Percentiles rank a stretch among this genome's conserved stretches.
Conservation (phyloP, 2,113 vertebrate species). For the Indicator indicator region DNA sequence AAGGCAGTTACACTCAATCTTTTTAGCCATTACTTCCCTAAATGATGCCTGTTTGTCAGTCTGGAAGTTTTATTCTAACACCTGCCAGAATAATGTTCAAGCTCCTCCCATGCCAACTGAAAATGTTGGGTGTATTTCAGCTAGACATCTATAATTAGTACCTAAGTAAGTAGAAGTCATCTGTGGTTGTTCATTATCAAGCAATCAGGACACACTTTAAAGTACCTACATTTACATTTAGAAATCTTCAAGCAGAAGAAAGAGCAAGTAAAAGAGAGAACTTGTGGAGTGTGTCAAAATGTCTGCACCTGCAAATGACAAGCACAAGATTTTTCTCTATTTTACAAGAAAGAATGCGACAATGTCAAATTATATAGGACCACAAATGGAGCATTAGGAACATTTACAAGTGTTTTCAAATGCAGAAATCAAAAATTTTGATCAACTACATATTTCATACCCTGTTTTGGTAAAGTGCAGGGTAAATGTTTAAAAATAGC, state of each 20-base stretch:
- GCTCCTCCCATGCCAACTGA: not conserved
- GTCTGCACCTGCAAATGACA: not conserved
- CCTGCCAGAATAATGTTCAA: not conserved
- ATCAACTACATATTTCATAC: not conserved
- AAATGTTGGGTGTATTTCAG: constrained; percentile 5
- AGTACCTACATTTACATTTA: constrained; percentile 17
- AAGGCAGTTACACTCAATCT: not conserved
- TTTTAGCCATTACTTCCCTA: not conserved
- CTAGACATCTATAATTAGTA: constrained; percentile 26
- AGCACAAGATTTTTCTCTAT: not conserved
- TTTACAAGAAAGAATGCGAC: not conserved
- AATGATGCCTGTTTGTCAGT: not conserved
- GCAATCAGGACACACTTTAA: constrained; percentile 8
- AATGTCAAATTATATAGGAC: not conserved
- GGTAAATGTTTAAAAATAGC: not conserved
- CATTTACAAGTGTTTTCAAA: not conserved
- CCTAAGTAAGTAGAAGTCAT: not conserved
- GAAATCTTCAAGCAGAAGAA: not conserved
- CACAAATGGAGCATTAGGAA: not conserved
- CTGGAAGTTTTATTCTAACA: not conserved
- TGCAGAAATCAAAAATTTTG: not conserved
- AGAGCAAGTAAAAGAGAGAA: not conserved
- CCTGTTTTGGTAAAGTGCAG: not conserved
- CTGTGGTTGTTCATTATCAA: not conserved
- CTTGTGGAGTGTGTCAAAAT: not conserved